These are phyloP conservation scores for Hemithea aestivaria DNA, from an alignment of 2,888 invertebrate genomes.

Conservation along the genomic window DNA sequence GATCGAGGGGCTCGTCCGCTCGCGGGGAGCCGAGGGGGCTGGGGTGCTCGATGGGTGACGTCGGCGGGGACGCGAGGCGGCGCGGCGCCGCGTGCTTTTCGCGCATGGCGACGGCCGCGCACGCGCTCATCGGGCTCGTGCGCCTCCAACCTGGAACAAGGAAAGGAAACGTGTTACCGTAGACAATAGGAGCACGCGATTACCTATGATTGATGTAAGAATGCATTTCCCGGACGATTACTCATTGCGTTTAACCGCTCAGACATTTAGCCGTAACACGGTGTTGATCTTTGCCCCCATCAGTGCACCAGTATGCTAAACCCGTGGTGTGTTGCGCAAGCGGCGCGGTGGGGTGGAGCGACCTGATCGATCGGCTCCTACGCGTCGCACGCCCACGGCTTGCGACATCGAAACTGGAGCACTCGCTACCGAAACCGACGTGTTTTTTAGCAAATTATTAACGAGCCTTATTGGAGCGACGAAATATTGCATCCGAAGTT, in stretches of 20 bases:
- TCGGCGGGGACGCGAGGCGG: constrained; percentile 84
- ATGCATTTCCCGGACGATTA: constrained; percentile 9
- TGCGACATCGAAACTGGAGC: constrained; percentile 70
- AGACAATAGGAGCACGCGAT: background rate
- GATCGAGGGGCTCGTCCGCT: constrained; percentile 90
- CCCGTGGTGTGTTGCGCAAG: constrained; percentile 44
- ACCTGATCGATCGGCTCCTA: constrained; percentile 48
- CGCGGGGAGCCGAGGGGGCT: constrained; percentile 74
- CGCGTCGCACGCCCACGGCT: constrained; percentile 65
- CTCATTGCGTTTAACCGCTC: constrained; percentile 9
- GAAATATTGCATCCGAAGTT: constrained; percentile 39
- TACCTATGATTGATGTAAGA: background rate
- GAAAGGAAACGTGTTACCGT: constrained; percentile 16
- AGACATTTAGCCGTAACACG: constrained; percentile 21
- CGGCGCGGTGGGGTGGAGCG: constrained; percentile 55
- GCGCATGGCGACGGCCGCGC: constrained; percentile 86
- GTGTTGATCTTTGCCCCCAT: constrained; percentile 41
- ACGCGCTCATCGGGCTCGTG: constrained; percentile 85
- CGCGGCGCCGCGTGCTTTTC: constrained; percentile 95
- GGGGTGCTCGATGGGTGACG: constrained; percentile 66
- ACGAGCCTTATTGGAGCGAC: constrained; percentile 44
- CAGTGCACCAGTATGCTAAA: constrained; percentile 49
- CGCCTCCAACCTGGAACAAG: constrained; percentile 75
- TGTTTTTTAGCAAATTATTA: constrained; percentile 56
- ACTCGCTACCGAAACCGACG: constrained; percentile 55